Percentiles rank a stretch among this genome's conserved stretches.
Evolutionary conservation across 2,113 vertebrate genomes (phyloP).

Genomic region (Carassius carassius): DNA sequence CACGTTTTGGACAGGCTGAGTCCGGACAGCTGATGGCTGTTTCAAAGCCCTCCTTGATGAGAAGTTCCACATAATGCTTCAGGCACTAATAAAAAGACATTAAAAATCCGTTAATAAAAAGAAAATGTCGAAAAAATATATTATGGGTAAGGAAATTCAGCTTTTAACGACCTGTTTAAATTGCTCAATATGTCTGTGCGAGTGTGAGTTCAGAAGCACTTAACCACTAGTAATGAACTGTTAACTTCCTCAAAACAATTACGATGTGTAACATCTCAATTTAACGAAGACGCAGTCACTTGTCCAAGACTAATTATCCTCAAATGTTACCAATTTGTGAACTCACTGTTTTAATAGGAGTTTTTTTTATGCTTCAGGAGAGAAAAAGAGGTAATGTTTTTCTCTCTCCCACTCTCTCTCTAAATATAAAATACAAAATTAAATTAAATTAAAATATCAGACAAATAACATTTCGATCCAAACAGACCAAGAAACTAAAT

Average conservation of each 20-base stretch:
- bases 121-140: not conserved
- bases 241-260: conserved; percentile 13
- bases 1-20: conserved; percentile 92
- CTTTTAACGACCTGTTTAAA: not conserved
- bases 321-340: not conserved
- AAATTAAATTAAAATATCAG: not conserved
- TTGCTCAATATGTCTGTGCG: not conserved
- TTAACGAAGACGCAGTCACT: not conserved
- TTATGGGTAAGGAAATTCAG: not conserved
- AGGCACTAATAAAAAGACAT: conserved; percentile 82
- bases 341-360: conserved; percentile 2
- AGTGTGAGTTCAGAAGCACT: not conserved
- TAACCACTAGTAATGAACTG: conserved; percentile 28
- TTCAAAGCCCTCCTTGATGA: conserved; percentile 98
- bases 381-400: not conserved
- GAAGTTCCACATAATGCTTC: conserved; percentile 97
- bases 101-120: not conserved
- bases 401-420: not conserved
- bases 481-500: not conserved
- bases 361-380: not conserved
- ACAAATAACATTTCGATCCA: not conserved
- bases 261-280: conserved; percentile 15
- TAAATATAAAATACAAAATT: not conserved
- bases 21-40: conserved; percentile 97
- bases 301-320: conserved; percentile 42